A percentile compares a stretch with the other conserved stretches of the same genome.
Evolutionary conservation across 1,140 invertebrate genomes (phyloP).

Genomic region (Cydia amplana): DNA sequence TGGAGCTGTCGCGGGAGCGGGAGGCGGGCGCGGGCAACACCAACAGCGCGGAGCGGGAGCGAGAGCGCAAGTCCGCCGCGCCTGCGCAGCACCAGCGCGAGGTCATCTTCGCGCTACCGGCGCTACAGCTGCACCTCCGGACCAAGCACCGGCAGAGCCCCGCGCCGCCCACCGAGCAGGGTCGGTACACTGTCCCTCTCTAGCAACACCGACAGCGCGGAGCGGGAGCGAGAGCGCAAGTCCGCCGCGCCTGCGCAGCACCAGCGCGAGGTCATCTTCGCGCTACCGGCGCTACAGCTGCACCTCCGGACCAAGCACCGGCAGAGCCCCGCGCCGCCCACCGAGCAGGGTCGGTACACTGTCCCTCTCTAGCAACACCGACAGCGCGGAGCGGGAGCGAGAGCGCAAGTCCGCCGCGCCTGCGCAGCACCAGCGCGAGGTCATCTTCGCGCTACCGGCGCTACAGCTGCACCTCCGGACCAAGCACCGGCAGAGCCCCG

Average conservation of each 20-base stretch:
- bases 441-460: constrained; percentile 96
- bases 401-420: constrained; percentile 84
- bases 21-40: constrained; percentile 86
- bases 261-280: constrained; percentile 96
- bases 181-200: constrained; percentile 65
- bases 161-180: constrained; percentile 84
- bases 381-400: constrained; percentile 80
- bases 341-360: constrained; percentile 81
- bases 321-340: constrained; percentile 86
- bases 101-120: constrained; percentile 96
- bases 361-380: constrained; percentile 80
- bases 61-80: constrained; percentile 84
- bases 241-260: constrained; percentile 83
- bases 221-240: constrained; percentile 85
- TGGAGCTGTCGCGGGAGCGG: constrained; percentile 86
- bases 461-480: constrained; percentile 96
- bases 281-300: constrained; percentile 93
- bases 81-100: constrained; percentile 88
- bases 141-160: constrained; percentile 93
- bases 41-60: constrained; percentile 79
- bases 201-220: constrained; percentile 81
- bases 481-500: constrained; percentile 90
- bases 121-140: constrained; percentile 94
- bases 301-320: constrained; percentile 96
- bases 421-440: constrained; percentile 90